Percentiles rank a stretch among this genome's conserved stretches.
phyloP scores from a whole-genome alignment of 2,888 invertebrate species.

The Zonitis immaculata region DNA sequence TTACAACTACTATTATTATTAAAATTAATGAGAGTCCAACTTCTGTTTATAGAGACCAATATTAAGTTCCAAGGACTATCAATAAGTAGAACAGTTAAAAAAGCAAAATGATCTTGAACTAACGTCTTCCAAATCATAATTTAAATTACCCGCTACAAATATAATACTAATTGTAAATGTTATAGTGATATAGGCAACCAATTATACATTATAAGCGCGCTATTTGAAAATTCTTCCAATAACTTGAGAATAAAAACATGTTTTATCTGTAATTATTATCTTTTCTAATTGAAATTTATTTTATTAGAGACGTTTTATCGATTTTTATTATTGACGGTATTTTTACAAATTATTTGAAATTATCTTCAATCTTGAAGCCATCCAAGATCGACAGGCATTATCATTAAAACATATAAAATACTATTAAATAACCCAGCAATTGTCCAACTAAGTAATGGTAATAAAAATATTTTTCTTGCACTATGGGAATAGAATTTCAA shows the following conservation, averaged over 20 bases:
- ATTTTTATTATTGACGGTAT: no score
- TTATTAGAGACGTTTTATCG: no score
- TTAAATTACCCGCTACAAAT: neutral
- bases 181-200: constrained; percentile 3
- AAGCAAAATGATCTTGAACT: no score
- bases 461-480: constrained; percentile 2
- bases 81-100: no score
- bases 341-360: no score
- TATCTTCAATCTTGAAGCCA: constrained; percentile 2
- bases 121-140: no score
- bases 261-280: no score
- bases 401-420: constrained; percentile 7
- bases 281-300: no score
- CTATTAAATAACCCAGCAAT: constrained; percentile 2
- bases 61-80: no score
- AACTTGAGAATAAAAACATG: no score
- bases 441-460: neutral
- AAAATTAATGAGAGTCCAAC: neutral
- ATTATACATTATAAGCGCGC: neutral
- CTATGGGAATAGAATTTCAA: constrained; percentile 1
- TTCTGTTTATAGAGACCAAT: neutral
- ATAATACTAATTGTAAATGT: neutral
- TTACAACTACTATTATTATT: neutral
- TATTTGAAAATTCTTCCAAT: no score
- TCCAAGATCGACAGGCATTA: constrained; percentile 1